These are phyloP conservation scores for Aporophyla lueneburgensis DNA, from an alignment of 2,888 invertebrate genomes.

Conservation along the genomic window DNA sequence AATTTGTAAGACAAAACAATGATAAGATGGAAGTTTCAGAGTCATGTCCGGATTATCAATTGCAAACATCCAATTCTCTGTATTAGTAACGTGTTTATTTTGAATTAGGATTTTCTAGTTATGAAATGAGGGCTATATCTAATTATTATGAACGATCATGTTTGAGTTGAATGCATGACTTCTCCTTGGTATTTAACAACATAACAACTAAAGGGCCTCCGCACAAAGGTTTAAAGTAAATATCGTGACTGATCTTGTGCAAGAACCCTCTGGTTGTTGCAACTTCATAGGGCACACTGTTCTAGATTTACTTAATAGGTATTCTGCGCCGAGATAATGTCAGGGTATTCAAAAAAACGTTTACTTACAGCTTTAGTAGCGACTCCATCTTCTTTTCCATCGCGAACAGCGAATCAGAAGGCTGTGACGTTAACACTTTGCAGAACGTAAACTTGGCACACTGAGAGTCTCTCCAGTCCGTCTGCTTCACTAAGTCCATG, in stretches of 20 bases:
- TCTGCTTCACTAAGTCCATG: constrained; percentile 87
- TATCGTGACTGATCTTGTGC: constrained; percentile 64
- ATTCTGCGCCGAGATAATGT: not conserved
- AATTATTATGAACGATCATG: constrained; percentile 17
- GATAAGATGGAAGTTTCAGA: not conserved
- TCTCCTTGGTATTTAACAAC: constrained; percentile 49
- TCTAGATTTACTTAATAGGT: constrained; percentile 5
- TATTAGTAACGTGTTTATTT: not conserved
- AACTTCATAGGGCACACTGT: constrained; percentile 37
- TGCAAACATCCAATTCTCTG: not conserved
- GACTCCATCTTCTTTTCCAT: constrained; percentile 96
- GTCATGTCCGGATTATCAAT: not conserved
- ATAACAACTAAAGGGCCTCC: constrained; percentile 47
- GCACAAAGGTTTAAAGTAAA: constrained; percentile 51
- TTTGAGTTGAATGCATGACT: constrained; percentile 51
- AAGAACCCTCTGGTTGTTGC: constrained; percentile 46
- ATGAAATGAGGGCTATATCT: constrained; percentile 10
- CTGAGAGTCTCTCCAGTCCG: constrained; percentile 94
- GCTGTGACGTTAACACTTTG: constrained; percentile 93
- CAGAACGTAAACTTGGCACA: constrained; percentile 95
- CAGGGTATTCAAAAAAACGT: constrained; percentile 15
- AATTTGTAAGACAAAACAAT: not conserved
- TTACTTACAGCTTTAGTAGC: constrained; percentile 93
- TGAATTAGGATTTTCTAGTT: not conserved
- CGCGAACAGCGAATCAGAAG: constrained; percentile 92